A percentile compares a stretch with the other conserved stretches of the same genome.
phyloP scores from a whole-genome alignment of 2,797 vertebrate genomes.

The Cottoperca gobio region DNA sequence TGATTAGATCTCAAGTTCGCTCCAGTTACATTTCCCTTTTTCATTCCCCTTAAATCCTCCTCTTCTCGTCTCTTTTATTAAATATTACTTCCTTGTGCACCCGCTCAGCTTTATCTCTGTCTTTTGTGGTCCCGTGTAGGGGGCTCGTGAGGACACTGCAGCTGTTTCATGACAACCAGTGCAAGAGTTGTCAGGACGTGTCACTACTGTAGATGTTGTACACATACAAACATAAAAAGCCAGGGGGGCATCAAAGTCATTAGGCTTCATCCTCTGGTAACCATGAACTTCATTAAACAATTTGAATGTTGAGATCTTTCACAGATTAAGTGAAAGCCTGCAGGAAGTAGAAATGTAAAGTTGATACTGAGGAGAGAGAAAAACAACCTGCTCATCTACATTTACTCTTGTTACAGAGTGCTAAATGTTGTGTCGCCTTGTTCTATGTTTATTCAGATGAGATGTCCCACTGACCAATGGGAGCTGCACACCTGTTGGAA shows the following conservation, averaged over 20 bases:
- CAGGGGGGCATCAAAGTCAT: background rate
- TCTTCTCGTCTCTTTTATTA: background rate
- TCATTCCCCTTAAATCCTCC: background rate
- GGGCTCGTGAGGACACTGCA: slow-evolving; percentile 9
- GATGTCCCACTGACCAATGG: slow-evolving; percentile 5
- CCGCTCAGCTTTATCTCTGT: background rate
- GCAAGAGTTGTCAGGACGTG: background rate
- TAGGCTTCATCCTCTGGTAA: background rate
- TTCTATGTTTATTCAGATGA: slow-evolving; percentile 14
- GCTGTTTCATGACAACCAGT: background rate
- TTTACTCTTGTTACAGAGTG: background rate
- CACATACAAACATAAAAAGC: too few species aligned
- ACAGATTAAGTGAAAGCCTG: too few species aligned
- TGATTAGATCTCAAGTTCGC: slow-evolving; percentile 29
- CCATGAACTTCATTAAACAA: too few species aligned
- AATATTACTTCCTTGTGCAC: slow-evolving; percentile 7
- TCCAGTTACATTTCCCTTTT: slow-evolving; percentile 4
- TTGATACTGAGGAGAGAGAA: background rate
- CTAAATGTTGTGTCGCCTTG: background rate
- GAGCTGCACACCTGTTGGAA: slow-evolving; percentile 42
- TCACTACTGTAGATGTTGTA: too few species aligned
- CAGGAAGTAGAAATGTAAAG: background rate
- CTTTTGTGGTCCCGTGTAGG: background rate
- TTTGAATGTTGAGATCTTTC: too few species aligned
- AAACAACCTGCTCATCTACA: background rate